Base-by-base conservation (phyloP, 2,113 vertebrate genomes). In the Larimichthys crocea region DNA sequence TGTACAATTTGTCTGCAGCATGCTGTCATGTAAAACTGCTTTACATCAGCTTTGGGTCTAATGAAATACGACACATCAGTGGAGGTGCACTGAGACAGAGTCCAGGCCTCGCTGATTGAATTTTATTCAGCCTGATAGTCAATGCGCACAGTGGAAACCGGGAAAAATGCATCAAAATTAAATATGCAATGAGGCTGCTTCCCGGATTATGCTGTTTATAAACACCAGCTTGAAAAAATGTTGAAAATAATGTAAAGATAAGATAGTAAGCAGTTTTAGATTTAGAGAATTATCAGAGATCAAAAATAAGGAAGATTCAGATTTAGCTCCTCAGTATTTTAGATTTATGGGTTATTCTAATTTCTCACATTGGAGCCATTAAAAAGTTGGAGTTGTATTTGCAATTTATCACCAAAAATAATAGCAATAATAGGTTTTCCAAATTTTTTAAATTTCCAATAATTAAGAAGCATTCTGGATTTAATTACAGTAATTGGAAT, bases 91-190 rank as follows among this genome's bases (percentile, higher is more conserved):
- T 44, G 57, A 88, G 79, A 92, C 59, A 66, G 15, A 44, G 67
- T 84, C 77, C 92, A 89, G 89, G 88, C 85, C 75, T 64, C 3
- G 56, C 61, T 71, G 63, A 84, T 84, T 87, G 29, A 70, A 82
- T 88, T 89, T 83, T 65, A 89, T 75, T 74, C 29, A 74, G 70
- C 59, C 80, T 81, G 82, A 83, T 86, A 85, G 70, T 69, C 71
- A 70, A 66, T 24, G 66, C 17, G 56, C 69, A 55, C 61, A 67
- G 53, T 74, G 31, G 57, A 73, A 89, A 85, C 74, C 17, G 10
- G 55, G 59, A 31, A 70, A 64, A 74, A 80, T 65, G 1, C 26
- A 59, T 48, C 50, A 56, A 69, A 61, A 65, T 86, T 24, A 48
- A 66, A 79, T 53, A 59, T 65, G 55, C 76, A 73, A 87, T 19